Evolutionary conservation across 2,888 invertebrate genomes (phyloP), one percentile per base, ranked within the genome.

Genomic region (Amblyjoppa fuscipennis): DNA sequence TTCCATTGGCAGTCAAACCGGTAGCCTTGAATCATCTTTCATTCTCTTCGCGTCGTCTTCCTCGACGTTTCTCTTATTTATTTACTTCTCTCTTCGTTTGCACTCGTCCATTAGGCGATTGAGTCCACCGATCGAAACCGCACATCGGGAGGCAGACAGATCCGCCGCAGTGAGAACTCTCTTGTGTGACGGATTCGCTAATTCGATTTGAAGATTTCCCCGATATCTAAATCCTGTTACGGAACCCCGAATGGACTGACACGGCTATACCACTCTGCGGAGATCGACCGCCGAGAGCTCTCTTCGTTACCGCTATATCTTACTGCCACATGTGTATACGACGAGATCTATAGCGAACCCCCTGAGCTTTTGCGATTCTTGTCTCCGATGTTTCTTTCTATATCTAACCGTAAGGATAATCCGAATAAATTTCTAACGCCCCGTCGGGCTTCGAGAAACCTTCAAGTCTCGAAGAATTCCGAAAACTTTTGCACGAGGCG

Each of bases 221-320:
- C 70, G 80, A 80, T 80, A 73, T 53, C 66, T 64, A 73, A 80
- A 80, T 80, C 80, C 53, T 51, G 73, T 80, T 80, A 80, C 64
- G 80, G 20, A 51, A 38, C 59, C 2, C 13, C 59, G 74, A 45
- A 28, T 28, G 45, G 45, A 45, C 61, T 16, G 28, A 45, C 45
- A 59, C 11, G n/a, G n/a, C 61, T 9, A 61, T 9, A 61, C 53
- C 64, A 66, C 45, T 64, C 49, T 73, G 9, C 38, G 25, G 59
- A 13, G 34, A 81, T 73, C 64, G 38, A 73, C 73, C 64, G 53
- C 34, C 25, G 59, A 28, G 73, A 59, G 59, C 11, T 41, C 20
- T 80, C 38, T 38, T 34, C 28, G n/a, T 28, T 13, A 28, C 59
- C 59, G 59, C 59, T 13, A 11, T 59, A 13, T 13, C 59, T 28